Conservation (phyloP, 2,888 invertebrate genomes). For the Amitus sp. region DNA sequence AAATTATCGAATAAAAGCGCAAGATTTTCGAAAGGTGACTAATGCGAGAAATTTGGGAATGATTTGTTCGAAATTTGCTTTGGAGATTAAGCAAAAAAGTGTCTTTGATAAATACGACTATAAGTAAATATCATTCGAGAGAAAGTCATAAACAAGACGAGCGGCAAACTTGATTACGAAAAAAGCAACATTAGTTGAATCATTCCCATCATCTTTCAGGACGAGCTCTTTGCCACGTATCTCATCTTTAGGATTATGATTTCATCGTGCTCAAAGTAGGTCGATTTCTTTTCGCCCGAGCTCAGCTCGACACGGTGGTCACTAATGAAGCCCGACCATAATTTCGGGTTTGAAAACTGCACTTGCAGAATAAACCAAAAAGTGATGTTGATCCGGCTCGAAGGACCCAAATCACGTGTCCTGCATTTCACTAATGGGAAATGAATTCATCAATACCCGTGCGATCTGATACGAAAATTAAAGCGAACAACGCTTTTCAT, state of each 20-base stretch:
- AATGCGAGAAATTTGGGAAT: slow-evolving; percentile 40
- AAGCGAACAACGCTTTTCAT: neutral
- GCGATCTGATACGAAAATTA: neutral
- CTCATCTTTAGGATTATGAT: slow-evolving; percentile 8
- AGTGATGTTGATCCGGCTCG: too few relatives aligned
- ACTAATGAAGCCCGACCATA: too few relatives aligned
- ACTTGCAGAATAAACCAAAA: too few relatives aligned
- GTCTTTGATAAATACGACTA: slow-evolving; percentile 50
- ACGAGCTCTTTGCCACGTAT: slow-evolving; percentile 2
- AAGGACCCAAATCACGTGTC: too few relatives aligned
- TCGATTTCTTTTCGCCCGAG: neutral
- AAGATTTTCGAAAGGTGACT: neutral
- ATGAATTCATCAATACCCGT: neutral
- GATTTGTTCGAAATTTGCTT: slow-evolving; percentile 56
- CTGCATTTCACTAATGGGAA: too few relatives aligned
- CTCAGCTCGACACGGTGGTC: neutral
- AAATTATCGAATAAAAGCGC: neutral
- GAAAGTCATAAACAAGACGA: neutral
- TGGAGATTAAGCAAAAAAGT: slow-evolving; percentile 52
- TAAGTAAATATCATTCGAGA: slow-evolving; percentile 1
- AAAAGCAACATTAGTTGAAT: slow-evolving; percentile 2
- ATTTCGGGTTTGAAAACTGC: too few relatives aligned
- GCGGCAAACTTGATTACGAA: slow-evolving; percentile 5
- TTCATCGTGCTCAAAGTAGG: neutral
- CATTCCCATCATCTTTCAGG: slow-evolving; percentile 1